These are phyloP conservation scores for Telmatherina bonti DNA, from an alignment of 2,797 vertebrate genomes.

Conservation along the genomic window DNA sequence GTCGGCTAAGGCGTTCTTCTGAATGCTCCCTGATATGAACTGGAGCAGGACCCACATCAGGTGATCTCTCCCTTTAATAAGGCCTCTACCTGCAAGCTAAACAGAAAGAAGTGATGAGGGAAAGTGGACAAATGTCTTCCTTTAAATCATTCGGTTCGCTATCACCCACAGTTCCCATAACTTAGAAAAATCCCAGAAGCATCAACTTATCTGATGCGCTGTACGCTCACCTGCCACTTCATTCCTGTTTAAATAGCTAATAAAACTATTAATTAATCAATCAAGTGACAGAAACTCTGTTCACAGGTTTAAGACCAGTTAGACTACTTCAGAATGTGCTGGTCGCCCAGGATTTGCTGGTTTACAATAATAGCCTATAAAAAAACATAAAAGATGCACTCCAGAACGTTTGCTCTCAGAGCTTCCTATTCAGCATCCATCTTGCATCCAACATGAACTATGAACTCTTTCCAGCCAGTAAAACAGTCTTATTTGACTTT, in stretches of 20 bases:
- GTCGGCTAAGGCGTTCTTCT: constrained; percentile 96
- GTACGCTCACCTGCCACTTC: neutral
- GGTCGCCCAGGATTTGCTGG: too few relatives aligned
- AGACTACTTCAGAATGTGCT: too few relatives aligned
- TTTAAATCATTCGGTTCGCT: neutral
- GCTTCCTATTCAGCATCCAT: too few relatives aligned
- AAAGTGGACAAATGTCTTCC: neutral
- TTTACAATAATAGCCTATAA: too few relatives aligned
- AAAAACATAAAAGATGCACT: too few relatives aligned
- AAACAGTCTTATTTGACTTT: too few relatives aligned
- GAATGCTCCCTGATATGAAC: constrained; percentile 99
- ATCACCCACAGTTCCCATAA: neutral
- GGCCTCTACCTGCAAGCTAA: constrained; percentile 95
- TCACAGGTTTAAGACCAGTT: too few relatives aligned
- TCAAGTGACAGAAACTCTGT: neutral
- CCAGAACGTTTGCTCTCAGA: too few relatives aligned
- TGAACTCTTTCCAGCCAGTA: too few relatives aligned
- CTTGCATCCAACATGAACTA: too few relatives aligned
- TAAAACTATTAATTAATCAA: neutral
- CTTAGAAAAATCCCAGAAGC: neutral
- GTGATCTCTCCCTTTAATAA: constrained; percentile 98
- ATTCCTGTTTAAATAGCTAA: neutral
- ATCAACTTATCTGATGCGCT: neutral
- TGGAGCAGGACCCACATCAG: constrained; percentile 99
- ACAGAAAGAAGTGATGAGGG: constrained; percentile 3